phyloP scores from a whole-genome alignment of 2,888 invertebrate genomes.

The Aporophyla lueneburgensis region DNA sequence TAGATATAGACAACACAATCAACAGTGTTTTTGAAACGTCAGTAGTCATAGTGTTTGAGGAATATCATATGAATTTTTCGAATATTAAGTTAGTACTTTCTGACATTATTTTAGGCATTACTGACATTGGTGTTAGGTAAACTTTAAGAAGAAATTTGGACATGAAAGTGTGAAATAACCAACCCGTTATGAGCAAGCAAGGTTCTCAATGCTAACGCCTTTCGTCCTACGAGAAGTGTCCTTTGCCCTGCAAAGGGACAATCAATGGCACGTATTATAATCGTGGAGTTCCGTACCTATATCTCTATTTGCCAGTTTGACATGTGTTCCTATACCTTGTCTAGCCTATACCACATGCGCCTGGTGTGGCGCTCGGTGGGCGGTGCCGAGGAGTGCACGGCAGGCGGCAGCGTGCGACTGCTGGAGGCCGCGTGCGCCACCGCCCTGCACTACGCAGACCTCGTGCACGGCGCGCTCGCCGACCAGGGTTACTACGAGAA shows the following conservation, averaged over 20 bases:
- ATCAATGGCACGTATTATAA: background rate
- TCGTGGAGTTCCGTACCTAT: background rate
- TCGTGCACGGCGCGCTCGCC: conserved; percentile 95
- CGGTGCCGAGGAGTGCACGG: conserved; percentile 97
- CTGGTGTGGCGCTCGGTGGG: conserved; percentile 98
- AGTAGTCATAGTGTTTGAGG: no score
- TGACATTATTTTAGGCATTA: background rate
- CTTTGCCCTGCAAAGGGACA: background rate
- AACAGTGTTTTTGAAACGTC: background rate
- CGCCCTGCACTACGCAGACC: conserved; percentile 96
- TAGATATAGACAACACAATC: background rate
- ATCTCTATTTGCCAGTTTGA: background rate
- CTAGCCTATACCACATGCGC: conserved; percentile 93
- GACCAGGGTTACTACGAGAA: conserved; percentile 96
- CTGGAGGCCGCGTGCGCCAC: conserved; percentile 96
- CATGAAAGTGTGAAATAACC: background rate
- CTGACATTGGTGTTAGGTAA: background rate
- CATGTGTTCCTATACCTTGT: background rate
- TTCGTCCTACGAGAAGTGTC: background rate
- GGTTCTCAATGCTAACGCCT: background rate
- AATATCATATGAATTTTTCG: background rate
- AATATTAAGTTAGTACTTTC: background rate
- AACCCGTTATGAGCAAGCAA: background rate
- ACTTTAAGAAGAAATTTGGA: background rate
- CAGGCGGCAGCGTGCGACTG: conserved; percentile 91